These are phyloP conservation scores for Acrobasis suavella DNA, from an alignment of 2,888 invertebrate genomes.

Conservation along the genomic window DNA sequence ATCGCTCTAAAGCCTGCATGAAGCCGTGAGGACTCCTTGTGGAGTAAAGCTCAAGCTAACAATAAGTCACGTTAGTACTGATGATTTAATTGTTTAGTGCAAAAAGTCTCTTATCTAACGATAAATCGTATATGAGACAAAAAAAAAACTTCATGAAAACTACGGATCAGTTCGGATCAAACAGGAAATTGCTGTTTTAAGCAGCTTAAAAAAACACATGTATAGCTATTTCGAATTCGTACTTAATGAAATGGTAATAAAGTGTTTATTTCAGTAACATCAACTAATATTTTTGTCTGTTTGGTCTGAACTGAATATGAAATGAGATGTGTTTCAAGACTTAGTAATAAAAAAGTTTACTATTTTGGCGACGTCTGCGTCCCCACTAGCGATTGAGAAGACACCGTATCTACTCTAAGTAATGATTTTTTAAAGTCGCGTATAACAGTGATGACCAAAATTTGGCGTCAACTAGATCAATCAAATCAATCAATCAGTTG, in stretches of 20 bases:
- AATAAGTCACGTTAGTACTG: conserved; percentile 11
- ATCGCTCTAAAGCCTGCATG: conserved; percentile 12
- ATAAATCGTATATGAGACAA: background rate
- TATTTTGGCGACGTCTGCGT: background rate
- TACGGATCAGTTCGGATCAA: conserved; percentile 1
- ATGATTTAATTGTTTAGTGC: conserved; percentile 14
- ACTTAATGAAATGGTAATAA: background rate
- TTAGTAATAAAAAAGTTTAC: background rate
- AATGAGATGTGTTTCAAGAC: background rate
- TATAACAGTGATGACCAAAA: background rate
- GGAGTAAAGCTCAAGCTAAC: conserved; percentile 12
- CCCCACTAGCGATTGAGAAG: background rate
- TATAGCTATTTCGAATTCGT: background rate
- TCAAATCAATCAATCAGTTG: background rate
- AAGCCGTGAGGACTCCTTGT: conserved; percentile 2
- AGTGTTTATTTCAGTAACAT: background rate
- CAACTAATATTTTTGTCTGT: background rate
- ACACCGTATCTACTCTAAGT: background rate
- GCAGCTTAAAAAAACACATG: no score
- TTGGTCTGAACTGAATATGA: conserved; percentile 5
- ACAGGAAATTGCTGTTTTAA: background rate
- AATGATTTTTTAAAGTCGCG: background rate
- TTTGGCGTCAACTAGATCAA: conserved; percentile 6
- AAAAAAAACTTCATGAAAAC: background rate
- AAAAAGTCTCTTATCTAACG: conserved; percentile 3